phyloP scores from a whole-genome alignment of 1,140 invertebrate species.

The Reticulitermes speratus region DNA sequence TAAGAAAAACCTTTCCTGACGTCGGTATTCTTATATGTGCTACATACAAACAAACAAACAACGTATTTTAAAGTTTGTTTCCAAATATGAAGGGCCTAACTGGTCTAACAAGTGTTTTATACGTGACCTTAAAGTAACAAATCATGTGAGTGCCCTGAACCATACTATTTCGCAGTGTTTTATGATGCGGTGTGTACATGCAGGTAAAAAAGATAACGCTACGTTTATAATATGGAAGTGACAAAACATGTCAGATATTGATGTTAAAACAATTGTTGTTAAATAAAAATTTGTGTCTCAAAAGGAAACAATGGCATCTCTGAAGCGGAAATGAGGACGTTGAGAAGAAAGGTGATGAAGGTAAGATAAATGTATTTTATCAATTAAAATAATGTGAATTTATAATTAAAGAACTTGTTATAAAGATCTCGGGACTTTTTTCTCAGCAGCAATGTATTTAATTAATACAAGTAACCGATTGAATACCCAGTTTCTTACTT shows the following conservation, averaged over 20 bases:
- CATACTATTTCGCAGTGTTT: no score
- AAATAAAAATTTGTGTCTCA: conserved; percentile 18
- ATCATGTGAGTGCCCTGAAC: no score
- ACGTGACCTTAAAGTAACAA: not conserved
- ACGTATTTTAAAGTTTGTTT: no score
- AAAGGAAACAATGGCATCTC: not conserved
- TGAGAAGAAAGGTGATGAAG: not conserved
- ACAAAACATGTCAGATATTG: not conserved
- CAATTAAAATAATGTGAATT: conserved; percentile 29
- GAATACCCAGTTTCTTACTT: no score
- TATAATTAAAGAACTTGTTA: conserved; percentile 29
- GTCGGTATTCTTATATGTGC: no score
- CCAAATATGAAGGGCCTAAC: no score
- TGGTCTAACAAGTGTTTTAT: not conserved
- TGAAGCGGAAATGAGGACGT: not conserved
- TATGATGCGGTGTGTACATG: not conserved
- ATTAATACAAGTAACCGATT: no score
- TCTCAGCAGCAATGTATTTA: not conserved
- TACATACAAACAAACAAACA: no score
- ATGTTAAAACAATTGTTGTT: conserved; percentile 6
- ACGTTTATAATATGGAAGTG: not conserved
- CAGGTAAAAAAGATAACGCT: not conserved
- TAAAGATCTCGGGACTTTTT: not conserved
- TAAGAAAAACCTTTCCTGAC: no score
- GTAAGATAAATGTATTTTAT: conserved; percentile 28